Evolutionary conservation across 2,797 vertebrate species (phyloP).

Genomic region (Amazonetta brasiliensis): DNA sequence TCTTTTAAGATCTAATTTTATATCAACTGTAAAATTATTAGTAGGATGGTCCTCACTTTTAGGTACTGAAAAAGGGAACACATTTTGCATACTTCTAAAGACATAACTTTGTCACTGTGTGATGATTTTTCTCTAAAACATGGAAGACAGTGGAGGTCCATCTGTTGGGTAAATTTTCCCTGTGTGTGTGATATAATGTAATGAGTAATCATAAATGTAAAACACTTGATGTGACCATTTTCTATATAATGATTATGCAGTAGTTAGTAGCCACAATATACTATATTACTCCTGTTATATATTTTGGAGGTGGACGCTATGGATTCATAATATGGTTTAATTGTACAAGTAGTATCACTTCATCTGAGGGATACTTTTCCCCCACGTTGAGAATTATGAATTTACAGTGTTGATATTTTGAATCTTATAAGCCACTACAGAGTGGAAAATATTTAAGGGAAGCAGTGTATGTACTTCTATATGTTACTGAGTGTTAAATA

Average conservation of each 20-base stretch:
- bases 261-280: conserved; percentile 68
- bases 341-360: conserved; percentile 56
- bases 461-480: conserved; percentile 67
- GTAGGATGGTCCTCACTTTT: conserved; percentile 30
- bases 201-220: conserved; percentile 69
- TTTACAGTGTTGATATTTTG: conserved; percentile 54
- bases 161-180: conserved; percentile 19
- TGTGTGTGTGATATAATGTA: conserved; percentile 58
- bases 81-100: conserved; percentile 6
- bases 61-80: conserved; percentile 41
- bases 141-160: conserved; percentile 31
- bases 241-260: conserved; percentile 63
- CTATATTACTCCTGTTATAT: conserved; percentile 69
- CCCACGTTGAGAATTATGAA: conserved; percentile 44
- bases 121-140: conserved; percentile 50
- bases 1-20: conserved; percentile 22
- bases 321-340: conserved; percentile 53
- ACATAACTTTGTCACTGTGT: conserved; percentile 30
- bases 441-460: conserved; percentile 75
- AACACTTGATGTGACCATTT: conserved; percentile 60
- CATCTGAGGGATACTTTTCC: conserved; percentile 46
- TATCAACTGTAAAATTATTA: neutral
- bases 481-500: conserved; percentile 71
- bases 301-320: conserved; percentile 62
- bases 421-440: conserved; percentile 55